A percentile compares a stretch with the other conserved stretches of the same genome.
Conservation (phyloP, 1,140 invertebrate genomes). For the Drosophila takahashii region DNA sequence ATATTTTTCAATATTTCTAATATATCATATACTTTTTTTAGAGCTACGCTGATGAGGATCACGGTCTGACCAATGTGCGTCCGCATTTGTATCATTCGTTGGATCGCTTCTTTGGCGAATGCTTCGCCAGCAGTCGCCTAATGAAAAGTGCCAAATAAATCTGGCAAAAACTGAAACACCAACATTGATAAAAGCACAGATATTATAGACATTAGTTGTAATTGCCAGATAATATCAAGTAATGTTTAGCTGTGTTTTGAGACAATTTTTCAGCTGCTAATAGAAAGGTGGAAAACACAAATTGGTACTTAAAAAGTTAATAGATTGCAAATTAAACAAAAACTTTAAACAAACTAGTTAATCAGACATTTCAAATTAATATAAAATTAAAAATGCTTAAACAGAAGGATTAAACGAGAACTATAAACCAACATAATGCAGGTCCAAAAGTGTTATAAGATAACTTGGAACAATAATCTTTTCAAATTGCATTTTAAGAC, state of each 20-base stretch:
- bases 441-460: slow-evolving; percentile 79
- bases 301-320: slow-evolving; percentile 72
- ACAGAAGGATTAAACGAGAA: slow-evolving; percentile 34
- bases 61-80: slow-evolving; percentile 91
- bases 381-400: slow-evolving; percentile 45
- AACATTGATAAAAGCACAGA: slow-evolving; percentile 15
- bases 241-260: slow-evolving; percentile 29
- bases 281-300: slow-evolving; percentile 26
- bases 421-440: slow-evolving; percentile 58
- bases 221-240: slow-evolving; percentile 25
- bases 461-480: slow-evolving; percentile 80
- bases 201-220: slow-evolving; percentile 14
- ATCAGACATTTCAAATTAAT: slow-evolving; percentile 24
- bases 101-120: slow-evolving; percentile 94
- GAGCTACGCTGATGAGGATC: slow-evolving; percentile 97
- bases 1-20: slow-evolving; percentile 62
- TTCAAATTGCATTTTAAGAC: slow-evolving; percentile 76
- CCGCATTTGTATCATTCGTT: slow-evolving; percentile 95
- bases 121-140: slow-evolving; percentile 86
- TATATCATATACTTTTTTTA: slow-evolving; percentile 87
- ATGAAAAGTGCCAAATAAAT: slow-evolving; percentile 72
- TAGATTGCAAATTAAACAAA: slow-evolving; percentile 48
- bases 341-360: slow-evolving; percentile 37
- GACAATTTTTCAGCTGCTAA: slow-evolving; percentile 35
- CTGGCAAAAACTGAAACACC: slow-evolving; percentile 8